Evolutionary conservation across 2,888 invertebrate genomes (phyloP).

Genomic region (Tolmerus cingulatus): DNA sequence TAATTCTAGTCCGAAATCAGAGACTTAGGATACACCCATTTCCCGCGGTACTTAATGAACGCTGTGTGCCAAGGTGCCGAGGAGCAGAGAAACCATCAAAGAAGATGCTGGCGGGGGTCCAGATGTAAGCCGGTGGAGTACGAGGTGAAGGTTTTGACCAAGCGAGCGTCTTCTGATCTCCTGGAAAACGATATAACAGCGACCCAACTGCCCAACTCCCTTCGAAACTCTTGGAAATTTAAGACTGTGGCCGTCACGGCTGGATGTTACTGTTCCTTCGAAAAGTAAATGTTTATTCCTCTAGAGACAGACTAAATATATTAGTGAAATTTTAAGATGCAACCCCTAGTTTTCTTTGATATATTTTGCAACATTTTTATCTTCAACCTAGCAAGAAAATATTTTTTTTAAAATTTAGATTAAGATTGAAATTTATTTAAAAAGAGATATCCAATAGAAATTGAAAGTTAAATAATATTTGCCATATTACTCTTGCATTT

Average conservation of each 20-base stretch:
- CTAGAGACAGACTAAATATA: not conserved
- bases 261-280: conserved; percentile 60
- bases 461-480: too few relatives aligned
- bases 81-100: conserved; percentile 50
- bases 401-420: too few relatives aligned
- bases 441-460: too few relatives aligned
- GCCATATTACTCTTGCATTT: too few relatives aligned
- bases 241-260: conserved; percentile 60
- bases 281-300: not conserved
- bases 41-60: conserved; percentile 60
- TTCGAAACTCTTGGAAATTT: conserved; percentile 58
- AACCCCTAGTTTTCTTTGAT: not conserved
- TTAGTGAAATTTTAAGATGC: not conserved
- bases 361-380: not conserved
- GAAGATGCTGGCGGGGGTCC: conserved; percentile 57
- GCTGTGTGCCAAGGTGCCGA: conserved; percentile 59
- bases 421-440: not conserved
- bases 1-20: conserved; percentile 56
- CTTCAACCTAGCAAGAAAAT: not conserved
- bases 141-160: conserved; percentile 59
- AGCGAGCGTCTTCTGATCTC: conserved; percentile 52
- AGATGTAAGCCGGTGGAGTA: conserved; percentile 60
- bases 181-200: conserved; percentile 53
- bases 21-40: conserved; percentile 58
- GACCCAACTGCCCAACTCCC: conserved; percentile 54